These are phyloP conservation scores for Cettia cetti DNA, from an alignment of 2,113 vertebrate species.

Conservation along the genomic window DNA sequence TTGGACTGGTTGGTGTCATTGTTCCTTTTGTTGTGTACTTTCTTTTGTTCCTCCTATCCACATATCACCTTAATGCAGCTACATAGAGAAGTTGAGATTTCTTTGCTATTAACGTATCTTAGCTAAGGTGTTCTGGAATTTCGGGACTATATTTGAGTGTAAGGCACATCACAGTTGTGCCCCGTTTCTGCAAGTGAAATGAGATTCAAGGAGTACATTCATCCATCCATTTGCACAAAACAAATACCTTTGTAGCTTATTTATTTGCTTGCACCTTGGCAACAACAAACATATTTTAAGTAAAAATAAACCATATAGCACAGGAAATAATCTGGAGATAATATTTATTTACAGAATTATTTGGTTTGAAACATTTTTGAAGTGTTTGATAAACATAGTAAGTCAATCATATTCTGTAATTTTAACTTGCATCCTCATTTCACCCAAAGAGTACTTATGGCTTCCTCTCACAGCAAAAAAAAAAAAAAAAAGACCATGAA, in stretches of 20 bases:
- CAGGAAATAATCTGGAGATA: slow-evolving; percentile 5
- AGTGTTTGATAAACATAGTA: not conserved
- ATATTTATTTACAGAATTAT: not conserved
- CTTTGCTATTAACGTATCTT: not conserved
- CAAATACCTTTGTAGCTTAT: not conserved
- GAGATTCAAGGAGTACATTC: not conserved
- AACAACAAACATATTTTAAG: not conserved
- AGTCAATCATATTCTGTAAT: not conserved
- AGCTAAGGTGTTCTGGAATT: not conserved
- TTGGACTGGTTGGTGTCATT: not conserved
- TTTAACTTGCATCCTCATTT: not conserved
- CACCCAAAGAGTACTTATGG: not conserved
- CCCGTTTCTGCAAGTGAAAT: not conserved
- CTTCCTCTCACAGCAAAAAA: not conserved
- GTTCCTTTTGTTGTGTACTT: not conserved
- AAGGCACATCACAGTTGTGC: not conserved
- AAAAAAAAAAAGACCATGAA: not conserved
- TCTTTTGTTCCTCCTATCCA: not conserved
- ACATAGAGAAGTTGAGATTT: not conserved
- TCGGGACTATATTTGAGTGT: not conserved
- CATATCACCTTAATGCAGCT: fast-evolving
- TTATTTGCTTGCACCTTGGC: not conserved
- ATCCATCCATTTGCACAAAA: not conserved
- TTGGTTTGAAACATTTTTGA: slow-evolving; percentile 8
- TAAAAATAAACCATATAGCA: not conserved